Evolutionary conservation across 2,113 vertebrate species (phyloP).

Genomic region (Proteles cristata): DNA sequence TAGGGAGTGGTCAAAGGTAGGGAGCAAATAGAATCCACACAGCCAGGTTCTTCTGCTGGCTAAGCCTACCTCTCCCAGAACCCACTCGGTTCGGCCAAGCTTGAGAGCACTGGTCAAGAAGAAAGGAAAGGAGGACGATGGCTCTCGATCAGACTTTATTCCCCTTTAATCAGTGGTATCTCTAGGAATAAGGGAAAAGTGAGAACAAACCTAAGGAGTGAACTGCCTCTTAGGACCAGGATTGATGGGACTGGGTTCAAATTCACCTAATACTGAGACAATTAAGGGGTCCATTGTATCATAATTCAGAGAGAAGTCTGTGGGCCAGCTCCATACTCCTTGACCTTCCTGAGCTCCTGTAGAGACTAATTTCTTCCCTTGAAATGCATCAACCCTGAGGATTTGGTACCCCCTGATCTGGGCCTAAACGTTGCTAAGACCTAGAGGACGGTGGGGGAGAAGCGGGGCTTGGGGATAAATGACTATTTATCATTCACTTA

Average conservation of each 20-base stretch:
- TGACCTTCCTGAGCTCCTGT: neutral
- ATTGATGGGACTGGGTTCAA: neutral
- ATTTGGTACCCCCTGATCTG: neutral
- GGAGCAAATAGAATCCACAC: neutral
- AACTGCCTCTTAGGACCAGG: neutral
- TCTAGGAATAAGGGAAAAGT: neutral
- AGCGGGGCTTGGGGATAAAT: neutral
- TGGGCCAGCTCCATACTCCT: neutral
- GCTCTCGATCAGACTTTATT: neutral
- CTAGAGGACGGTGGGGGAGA: neutral
- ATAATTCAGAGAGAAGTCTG: no score
- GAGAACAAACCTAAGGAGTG: neutral
- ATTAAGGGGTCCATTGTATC: no score
- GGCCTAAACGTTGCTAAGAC: neutral
- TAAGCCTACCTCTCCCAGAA: neutral
- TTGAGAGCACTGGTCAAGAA: accelerated
- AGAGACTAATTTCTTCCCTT: neutral
- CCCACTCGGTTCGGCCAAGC: no score
- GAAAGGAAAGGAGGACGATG: neutral
- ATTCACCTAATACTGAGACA: neutral
- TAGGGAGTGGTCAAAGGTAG: neutral
- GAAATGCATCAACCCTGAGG: neutral
- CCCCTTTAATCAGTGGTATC: neutral
- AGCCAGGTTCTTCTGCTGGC: accelerated
- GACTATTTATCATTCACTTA: neutral